A percentile compares a stretch with the other conserved stretches of the same genome.
These are phyloP conservation scores for Pseudochromis fuscus DNA, from an alignment of 2,797 vertebrate genomes.

Conservation along the genomic window DNA sequence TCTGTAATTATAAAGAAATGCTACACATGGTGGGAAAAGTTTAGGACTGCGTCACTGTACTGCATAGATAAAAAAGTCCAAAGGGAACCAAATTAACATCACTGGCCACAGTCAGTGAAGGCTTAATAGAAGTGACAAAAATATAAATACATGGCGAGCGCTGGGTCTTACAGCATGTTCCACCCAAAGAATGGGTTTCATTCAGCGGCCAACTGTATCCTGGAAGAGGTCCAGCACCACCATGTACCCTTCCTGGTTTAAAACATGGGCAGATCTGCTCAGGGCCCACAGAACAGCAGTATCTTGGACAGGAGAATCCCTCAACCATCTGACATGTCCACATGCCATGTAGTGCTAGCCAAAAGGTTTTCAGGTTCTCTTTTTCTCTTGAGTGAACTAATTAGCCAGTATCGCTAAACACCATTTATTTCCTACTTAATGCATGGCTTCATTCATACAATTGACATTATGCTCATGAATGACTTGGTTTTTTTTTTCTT, in stretches of 20 bases:
- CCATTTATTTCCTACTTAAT: constrained; percentile 5
- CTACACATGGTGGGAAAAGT: background rate
- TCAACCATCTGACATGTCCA: constrained; percentile 80
- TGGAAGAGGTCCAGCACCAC: constrained; percentile 66
- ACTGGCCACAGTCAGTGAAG: background rate
- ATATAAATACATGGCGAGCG: constrained; percentile 23
- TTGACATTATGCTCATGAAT: constrained; percentile 15
- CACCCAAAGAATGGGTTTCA: constrained; percentile 45
- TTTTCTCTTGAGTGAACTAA: constrained; percentile 28
- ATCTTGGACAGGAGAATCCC: constrained; percentile 71
- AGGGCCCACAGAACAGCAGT: constrained; percentile 73
- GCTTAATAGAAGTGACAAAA: constrained; percentile 30
- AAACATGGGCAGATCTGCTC: constrained; percentile 69
- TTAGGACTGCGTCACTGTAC: background rate
- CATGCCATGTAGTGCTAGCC: constrained; percentile 60
- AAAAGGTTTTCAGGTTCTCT: constrained; percentile 32
- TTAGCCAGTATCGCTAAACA: constrained; percentile 4
- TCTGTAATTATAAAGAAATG: background rate
- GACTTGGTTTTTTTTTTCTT: no score
- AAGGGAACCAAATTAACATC: constrained; percentile 6
- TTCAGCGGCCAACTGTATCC: constrained; percentile 59
- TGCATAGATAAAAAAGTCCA: background rate
- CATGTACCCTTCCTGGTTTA: constrained; percentile 73
- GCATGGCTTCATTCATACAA: background rate
- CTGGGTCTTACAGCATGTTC: constrained; percentile 38